Percentiles rank a stretch among this genome's conserved stretches.
Evolutionary conservation across 2,113 vertebrate genomes (phyloP).

Genomic region (Ancistrus triradiatus): DNA sequence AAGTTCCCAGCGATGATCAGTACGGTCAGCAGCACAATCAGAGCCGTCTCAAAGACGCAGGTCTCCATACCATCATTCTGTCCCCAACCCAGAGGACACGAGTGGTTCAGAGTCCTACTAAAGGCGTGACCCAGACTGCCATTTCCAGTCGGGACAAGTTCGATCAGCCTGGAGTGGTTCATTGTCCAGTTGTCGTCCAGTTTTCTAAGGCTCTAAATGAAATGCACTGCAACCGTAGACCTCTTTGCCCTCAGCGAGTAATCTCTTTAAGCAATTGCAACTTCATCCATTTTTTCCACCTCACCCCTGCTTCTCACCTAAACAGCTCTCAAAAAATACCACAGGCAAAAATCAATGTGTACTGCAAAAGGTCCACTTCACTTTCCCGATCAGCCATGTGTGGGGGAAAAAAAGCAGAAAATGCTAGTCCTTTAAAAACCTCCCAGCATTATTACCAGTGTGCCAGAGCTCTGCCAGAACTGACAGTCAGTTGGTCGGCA

Average conservation of each 20-base stretch:
- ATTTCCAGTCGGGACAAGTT: constrained; percentile 76
- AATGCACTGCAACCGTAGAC: constrained; percentile 50
- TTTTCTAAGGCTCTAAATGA: constrained; percentile 36
- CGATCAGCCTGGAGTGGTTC: constrained; percentile 79
- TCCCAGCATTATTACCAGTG: no score
- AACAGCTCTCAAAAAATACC: constrained; percentile 57
- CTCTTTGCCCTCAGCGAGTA: constrained; percentile 35
- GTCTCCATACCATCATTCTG: constrained; percentile 80
- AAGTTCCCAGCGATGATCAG: constrained; percentile 96
- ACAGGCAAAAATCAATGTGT: constrained; percentile 61
- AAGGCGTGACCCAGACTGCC: constrained; percentile 62
- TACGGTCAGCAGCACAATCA: constrained; percentile 90
- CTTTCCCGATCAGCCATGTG: constrained; percentile 62
- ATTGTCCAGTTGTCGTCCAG: constrained; percentile 73
- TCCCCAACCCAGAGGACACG: constrained; percentile 92
- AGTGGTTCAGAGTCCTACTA: constrained; percentile 78
- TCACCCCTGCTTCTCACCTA: constrained; percentile 60
- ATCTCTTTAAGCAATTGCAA: constrained; percentile 49
- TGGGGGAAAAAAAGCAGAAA: constrained; percentile 22
- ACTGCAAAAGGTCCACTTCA: constrained; percentile 42
- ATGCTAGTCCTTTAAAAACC: no score
- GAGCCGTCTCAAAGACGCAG: constrained; percentile 88
- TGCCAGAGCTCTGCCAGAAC: no score
- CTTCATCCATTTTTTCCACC: no score
- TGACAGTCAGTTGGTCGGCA: background rate